Percentiles rank a stretch among this genome's conserved stretches.
Conservation (phyloP, 2,888 invertebrate genomes). For the Nephrocerus scutellatus region DNA sequence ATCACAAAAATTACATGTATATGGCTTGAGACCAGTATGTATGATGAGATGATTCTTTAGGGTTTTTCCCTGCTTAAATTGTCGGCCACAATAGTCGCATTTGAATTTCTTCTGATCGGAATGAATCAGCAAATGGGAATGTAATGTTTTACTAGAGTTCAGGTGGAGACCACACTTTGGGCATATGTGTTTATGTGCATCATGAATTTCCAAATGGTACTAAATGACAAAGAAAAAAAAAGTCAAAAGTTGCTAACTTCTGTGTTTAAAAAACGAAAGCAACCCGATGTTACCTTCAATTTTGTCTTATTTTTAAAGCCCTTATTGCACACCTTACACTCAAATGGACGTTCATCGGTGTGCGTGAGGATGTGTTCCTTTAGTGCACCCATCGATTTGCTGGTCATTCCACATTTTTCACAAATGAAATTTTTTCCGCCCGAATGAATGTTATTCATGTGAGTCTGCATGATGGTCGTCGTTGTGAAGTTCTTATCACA, state of each 20-base stretch:
- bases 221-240: constrained; percentile 1
- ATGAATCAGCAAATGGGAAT: constrained; percentile 47
- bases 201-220: constrained; percentile 38
- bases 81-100: constrained; percentile 41
- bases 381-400: constrained; percentile 48
- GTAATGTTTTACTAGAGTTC: constrained; percentile 48
- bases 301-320: constrained; percentile 41
- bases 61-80: constrained; percentile 46
- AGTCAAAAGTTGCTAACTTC: background rate
- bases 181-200: constrained; percentile 40
- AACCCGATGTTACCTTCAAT: constrained; percentile 27
- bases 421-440: constrained; percentile 48
- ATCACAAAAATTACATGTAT: constrained; percentile 46
- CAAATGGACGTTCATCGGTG: constrained; percentile 47
- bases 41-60: constrained; percentile 45
- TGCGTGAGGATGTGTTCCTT: constrained; percentile 50
- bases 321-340: constrained; percentile 44
- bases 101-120: constrained; percentile 42
- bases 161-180: constrained; percentile 44
- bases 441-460: constrained; percentile 36
- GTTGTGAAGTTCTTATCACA: constrained; percentile 28
- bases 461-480: constrained; percentile 30
- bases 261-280: too few relatives aligned
- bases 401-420: constrained; percentile 48
- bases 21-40: constrained; percentile 45